Evolutionary conservation across 2,113 vertebrate genomes (phyloP).

Genomic region (Porphyrio hochstetteri): DNA sequence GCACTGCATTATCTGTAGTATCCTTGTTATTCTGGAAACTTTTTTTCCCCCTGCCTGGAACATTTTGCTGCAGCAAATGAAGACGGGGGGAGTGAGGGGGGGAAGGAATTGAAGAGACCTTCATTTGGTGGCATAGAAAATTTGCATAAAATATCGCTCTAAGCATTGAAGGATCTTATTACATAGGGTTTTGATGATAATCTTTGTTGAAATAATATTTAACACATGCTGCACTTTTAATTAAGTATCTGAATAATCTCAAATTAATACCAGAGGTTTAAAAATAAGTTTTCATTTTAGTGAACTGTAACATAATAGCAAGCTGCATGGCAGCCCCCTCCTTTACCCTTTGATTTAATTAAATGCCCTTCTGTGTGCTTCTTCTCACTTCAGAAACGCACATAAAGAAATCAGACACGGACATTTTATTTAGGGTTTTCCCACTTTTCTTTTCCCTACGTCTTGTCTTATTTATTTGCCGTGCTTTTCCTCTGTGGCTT

Average conservation of each 20-base stretch:
- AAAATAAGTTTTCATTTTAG: conserved; percentile 86
- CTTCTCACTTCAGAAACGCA: conserved; percentile 79
- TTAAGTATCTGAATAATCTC: conserved; percentile 89
- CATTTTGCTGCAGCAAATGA: conserved; percentile 62
- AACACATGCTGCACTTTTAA: conserved; percentile 96
- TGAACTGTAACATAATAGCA: conserved; percentile 83
- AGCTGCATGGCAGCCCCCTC: conserved; percentile 67
- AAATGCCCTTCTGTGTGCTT: conserved; percentile 76
- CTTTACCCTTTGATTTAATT: conserved; percentile 83
- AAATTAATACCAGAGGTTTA: conserved; percentile 86
- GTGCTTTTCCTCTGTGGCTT: neutral
- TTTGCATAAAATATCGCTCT: conserved; percentile 91
- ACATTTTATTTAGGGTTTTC: conserved; percentile 57
- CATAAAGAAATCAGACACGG: conserved; percentile 56
- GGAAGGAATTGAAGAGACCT: conserved; percentile 35
- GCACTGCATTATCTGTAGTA: conserved; percentile 55
- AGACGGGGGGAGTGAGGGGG: neutral
- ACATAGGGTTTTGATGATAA: conserved; percentile 89
- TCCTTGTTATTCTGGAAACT: conserved; percentile 56
- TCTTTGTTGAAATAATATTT: conserved; percentile 95
- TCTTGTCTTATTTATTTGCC: neutral
- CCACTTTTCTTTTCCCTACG: neutral
- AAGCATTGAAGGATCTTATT: conserved; percentile 87
- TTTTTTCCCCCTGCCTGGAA: conserved; percentile 11
- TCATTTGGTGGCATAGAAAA: conserved; percentile 72